Evolutionary conservation across 2,888 invertebrate genomes (phyloP), one percentile per base, ranked within the genome.

Genomic region (Drosophila niveifrons): DNA sequence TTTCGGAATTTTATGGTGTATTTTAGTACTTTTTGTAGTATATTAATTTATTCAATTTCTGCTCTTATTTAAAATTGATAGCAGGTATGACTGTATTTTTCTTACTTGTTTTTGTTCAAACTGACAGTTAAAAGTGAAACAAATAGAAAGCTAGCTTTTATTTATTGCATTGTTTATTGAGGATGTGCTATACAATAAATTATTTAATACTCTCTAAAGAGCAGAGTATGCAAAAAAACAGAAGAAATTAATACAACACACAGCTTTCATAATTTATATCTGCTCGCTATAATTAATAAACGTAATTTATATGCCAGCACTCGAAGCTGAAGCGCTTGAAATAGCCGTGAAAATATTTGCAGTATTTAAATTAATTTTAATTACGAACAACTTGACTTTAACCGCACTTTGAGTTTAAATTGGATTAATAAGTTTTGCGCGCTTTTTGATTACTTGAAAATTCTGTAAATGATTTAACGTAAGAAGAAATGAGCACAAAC

Each of bases 351-450:
- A 55, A 31, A 44, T 44, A 56, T 46, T 56, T 31, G 7, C 55
- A 29, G 55, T 55, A 41, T 31, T 55, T 44, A n/a, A 31, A 56
- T 44, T 44, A 56, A 56, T 43, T 34, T 56, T 23, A 44, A 44
- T 44, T 34, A 44, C 13, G 10, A 9, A 13, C 17, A 18, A 23
- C 9, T 56, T 44, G 31, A 10, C 13, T 18, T 41, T 29, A 53
- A 29, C 15, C 15, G 15, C 11, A 15, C 17, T 53, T 55, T 0
- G 9, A 10, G 23, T 15, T 29, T 10, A 29, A 41, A 41, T 28
- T 13, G 11, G 1, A 41, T 52, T 43, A n/a, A 41, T 41, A 13
- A 8, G 7, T 0, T 41, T 15, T 13, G 8, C 7, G 2, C 2
- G 8, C 11, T 39, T 1, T 41, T 15, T 13, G 2, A 6, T 41